A percentile compares a stretch with the other conserved stretches of the same genome.
phyloP scores from a whole-genome alignment of 1,140 invertebrate genomes.

The Drosophila tropicalis region DNA sequence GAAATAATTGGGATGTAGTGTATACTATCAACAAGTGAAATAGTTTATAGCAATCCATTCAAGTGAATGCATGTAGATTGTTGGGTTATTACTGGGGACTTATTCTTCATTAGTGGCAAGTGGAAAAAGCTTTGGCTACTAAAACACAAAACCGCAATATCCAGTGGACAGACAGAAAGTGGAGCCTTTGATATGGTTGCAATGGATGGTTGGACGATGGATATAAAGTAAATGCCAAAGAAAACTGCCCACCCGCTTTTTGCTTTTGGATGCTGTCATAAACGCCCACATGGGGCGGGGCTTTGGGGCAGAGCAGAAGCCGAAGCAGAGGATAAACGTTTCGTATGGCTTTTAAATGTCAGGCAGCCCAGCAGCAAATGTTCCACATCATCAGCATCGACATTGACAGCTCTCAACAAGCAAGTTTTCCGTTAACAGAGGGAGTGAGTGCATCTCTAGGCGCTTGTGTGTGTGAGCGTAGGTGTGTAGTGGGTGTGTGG shows the following conservation, averaged over 20 bases:
- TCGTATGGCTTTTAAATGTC: constrained; percentile 77
- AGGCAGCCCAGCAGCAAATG: constrained; percentile 39
- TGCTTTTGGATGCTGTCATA: constrained; percentile 46
- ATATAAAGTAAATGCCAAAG: constrained; percentile 2
- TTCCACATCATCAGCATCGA: constrained; percentile 49
- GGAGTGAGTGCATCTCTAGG: constrained; percentile 17
- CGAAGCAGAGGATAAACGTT: constrained; percentile 56
- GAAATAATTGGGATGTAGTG: neutral
- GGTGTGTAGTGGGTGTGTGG: constrained; percentile 13
- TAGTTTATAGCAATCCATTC: neutral
- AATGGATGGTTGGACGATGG: neutral
- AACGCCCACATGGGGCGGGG: constrained; percentile 43
- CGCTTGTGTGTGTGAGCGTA: constrained; percentile 4
- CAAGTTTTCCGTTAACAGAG: constrained; percentile 18
- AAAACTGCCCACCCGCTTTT: constrained; percentile 51
- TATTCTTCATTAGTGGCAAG: constrained; percentile 5
- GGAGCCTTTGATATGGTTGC: constrained; percentile 9
- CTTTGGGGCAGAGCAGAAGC: constrained; percentile 37
- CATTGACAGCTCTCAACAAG: constrained; percentile 37
- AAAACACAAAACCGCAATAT: neutral
- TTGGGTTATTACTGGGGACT: neutral
- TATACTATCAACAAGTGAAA: neutral
- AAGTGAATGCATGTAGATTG: too few relatives aligned
- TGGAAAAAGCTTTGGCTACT: neutral
- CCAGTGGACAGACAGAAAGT: constrained; percentile 5